Conservation (phyloP, 2,888 invertebrate genomes). For the Nomada flava region DNA sequence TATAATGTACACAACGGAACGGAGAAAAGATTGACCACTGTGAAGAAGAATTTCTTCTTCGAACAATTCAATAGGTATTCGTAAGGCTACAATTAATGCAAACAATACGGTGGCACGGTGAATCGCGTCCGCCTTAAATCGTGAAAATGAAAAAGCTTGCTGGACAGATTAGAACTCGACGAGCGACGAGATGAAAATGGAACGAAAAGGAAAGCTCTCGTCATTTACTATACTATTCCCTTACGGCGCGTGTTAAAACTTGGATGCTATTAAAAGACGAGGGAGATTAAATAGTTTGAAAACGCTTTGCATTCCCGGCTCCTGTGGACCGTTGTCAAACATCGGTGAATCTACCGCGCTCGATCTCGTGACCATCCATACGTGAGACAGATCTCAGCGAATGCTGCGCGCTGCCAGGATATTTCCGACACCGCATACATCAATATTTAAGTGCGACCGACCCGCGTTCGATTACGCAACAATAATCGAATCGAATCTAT, state of each 20-base stretch:
- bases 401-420: constrained; percentile 9
- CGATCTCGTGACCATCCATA: constrained; percentile 38
- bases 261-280: background rate
- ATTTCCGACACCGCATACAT: constrained; percentile 48
- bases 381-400: constrained; percentile 18
- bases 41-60: no score
- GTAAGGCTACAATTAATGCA: no score
- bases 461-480: constrained; percentile 36
- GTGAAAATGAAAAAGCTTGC: constrained; percentile 41
- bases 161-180: no score
- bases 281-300: background rate
- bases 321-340: constrained; percentile 7
- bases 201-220: no score
- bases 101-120: no score
- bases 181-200: no score
- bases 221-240: no score
- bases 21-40: no score
- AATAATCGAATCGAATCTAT: constrained; percentile 37
- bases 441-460: constrained; percentile 43
- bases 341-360: constrained; percentile 3
- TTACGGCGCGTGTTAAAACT: no score
- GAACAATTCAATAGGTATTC: no score
- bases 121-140: constrained; percentile 7
- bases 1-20: no score
- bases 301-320: background rate